Conservation (phyloP, 2,888 invertebrate genomes). For the Ectropis crepuscularia region DNA sequence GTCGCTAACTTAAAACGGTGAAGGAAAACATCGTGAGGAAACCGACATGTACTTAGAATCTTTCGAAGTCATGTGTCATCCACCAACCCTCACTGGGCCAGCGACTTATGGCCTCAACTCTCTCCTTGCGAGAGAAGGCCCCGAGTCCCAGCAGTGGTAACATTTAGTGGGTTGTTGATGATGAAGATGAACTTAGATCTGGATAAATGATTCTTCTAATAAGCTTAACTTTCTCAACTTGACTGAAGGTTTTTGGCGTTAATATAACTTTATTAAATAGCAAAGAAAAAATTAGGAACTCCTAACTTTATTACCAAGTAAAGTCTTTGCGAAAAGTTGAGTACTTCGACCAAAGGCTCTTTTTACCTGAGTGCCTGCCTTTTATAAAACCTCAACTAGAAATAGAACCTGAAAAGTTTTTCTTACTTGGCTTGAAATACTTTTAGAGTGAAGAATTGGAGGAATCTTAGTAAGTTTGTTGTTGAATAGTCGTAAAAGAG, state of each 20-base stretch:
- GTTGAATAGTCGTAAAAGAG: too few relatives aligned
- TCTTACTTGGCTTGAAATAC: not conserved
- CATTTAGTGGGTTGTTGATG: too few relatives aligned
- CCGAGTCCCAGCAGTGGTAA: too few relatives aligned
- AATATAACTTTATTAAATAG: slow-evolving; percentile 17
- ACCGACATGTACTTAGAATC: too few relatives aligned
- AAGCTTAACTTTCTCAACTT: slow-evolving; percentile 10
- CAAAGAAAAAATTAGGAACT: slow-evolving; percentile 7
- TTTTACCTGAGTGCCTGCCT: not conserved
- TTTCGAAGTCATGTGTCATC: too few relatives aligned
- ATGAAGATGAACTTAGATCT: too few relatives aligned
- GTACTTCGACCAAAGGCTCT: not conserved
- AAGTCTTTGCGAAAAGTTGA: slow-evolving; percentile 8
- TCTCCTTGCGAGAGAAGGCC: too few relatives aligned
- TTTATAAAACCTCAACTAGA: slow-evolving; percentile 4
- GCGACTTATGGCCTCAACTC: too few relatives aligned
- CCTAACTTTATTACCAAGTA: slow-evolving; percentile 1
- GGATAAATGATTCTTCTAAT: slow-evolving; percentile 1
- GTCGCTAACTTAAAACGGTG: too few relatives aligned
- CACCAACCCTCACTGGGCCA: too few relatives aligned
- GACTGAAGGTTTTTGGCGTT: slow-evolving; percentile 16
- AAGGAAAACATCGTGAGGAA: too few relatives aligned
- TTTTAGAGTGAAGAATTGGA: slow-evolving; percentile 9
- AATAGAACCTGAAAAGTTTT: slow-evolving; percentile 2
- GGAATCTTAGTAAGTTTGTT: too few relatives aligned